Evolutionary conservation across 2,888 invertebrate genomes (phyloP).

Genomic region (Nomada ruficornis): DNA sequence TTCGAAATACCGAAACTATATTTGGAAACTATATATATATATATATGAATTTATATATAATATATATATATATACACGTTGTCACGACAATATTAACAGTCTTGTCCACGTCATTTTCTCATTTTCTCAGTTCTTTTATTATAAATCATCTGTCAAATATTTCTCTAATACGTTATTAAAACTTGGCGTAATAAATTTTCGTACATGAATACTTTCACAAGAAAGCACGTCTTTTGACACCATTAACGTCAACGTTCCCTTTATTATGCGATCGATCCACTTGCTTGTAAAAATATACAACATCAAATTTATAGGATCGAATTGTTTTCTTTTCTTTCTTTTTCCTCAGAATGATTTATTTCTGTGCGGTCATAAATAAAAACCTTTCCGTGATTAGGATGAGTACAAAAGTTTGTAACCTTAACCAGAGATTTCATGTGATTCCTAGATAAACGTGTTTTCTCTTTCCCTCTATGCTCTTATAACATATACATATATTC

Average conservation of each 20-base stretch:
- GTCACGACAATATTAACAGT: constrained; percentile 51
- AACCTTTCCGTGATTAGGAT: constrained; percentile 38
- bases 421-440: constrained; percentile 40
- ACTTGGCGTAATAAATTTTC: constrained; percentile 50
- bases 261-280: constrained; percentile 45
- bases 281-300: constrained; percentile 59
- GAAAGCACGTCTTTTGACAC: constrained; percentile 64
- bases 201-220: constrained; percentile 65
- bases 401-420: constrained; percentile 50
- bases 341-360: constrained; percentile 37
- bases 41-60: no score
- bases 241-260: constrained; percentile 45
- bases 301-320: constrained; percentile 51
- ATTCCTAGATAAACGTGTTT: constrained; percentile 38
- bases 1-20: constrained; percentile 34
- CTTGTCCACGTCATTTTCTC: constrained; percentile 42
- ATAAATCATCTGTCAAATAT: constrained; percentile 47
- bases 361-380: constrained; percentile 55
- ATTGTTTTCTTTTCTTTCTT: constrained; percentile 26
- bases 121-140: constrained; percentile 33
- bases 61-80: constrained; percentile 1
- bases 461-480: constrained; percentile 37
- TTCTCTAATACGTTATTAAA: constrained; percentile 57
- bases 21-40: neutral
- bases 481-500: constrained; percentile 52